A percentile compares a stretch with the other conserved stretches of the same genome.
These are phyloP conservation scores for Eupithecia dodoneata DNA, from an alignment of 2,888 invertebrate genomes.

Conservation along the genomic window DNA sequence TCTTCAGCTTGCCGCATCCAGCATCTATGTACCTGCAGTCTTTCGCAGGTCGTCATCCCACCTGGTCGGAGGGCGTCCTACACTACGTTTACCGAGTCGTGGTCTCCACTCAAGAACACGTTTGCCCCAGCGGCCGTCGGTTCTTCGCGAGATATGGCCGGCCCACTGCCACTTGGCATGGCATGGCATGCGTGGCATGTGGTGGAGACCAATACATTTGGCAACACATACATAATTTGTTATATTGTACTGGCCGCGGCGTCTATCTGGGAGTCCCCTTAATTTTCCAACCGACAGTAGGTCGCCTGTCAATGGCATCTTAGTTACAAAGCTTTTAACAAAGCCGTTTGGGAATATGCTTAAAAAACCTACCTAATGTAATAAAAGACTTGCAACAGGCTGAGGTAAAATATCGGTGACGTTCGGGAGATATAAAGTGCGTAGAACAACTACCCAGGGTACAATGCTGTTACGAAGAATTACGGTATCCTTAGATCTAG, in stretches of 20 bases:
- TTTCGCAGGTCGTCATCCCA: too few relatives aligned
- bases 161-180: too few relatives aligned
- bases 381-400: background rate
- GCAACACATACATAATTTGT: background rate
- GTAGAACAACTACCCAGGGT: background rate
- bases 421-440: constrained; percentile 3
- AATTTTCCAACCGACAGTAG: background rate
- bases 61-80: too few relatives aligned
- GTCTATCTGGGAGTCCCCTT: background rate
- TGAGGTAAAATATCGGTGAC: background rate
- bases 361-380: background rate
- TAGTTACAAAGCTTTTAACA: background rate
- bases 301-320: background rate
- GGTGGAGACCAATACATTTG: background rate
- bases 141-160: too few relatives aligned
- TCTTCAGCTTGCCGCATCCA: too few relatives aligned
- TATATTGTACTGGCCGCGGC: background rate
- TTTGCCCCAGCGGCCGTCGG: too few relatives aligned
- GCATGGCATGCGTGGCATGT: background rate
- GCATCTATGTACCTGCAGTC: too few relatives aligned
- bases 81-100: too few relatives aligned
- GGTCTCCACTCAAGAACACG: too few relatives aligned
- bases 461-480: background rate
- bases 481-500: background rate
- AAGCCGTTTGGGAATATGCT: background rate